Conservation (phyloP, 2,113 vertebrate genomes). For the Myocastor coypus region DNA sequence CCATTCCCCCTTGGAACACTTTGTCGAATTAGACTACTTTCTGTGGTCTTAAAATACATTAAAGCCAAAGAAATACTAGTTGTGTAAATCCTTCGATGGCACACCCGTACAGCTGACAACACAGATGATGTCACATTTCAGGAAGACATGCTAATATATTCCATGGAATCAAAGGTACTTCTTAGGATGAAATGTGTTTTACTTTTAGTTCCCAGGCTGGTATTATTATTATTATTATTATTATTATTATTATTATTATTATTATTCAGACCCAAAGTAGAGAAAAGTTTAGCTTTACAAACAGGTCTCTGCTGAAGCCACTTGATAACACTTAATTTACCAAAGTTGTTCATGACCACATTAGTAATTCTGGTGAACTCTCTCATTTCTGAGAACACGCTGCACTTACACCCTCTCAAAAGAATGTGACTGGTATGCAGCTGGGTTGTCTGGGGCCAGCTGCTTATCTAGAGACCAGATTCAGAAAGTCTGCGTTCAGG, state of each 20-base stretch:
- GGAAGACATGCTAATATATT: slow-evolving; percentile 78
- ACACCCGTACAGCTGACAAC: slow-evolving; percentile 79
- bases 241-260: too few relatives aligned
- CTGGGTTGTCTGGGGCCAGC: slow-evolving; percentile 85
- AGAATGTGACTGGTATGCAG: slow-evolving; percentile 84
- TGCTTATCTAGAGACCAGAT: slow-evolving; percentile 85
- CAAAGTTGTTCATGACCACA: slow-evolving; percentile 78
- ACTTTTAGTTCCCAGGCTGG: slow-evolving; percentile 66
- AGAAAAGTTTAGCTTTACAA: slow-evolving; percentile 76
- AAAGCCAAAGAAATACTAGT: slow-evolving; percentile 73
- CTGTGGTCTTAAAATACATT: slow-evolving; percentile 64
- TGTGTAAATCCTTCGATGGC: slow-evolving; percentile 74
- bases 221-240: too few relatives aligned
- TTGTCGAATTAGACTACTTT: slow-evolving; percentile 57
- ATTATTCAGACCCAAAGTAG: slow-evolving; percentile 67
- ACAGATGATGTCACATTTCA: slow-evolving; percentile 81
- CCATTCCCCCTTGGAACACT: slow-evolving; percentile 42
- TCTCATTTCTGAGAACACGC: slow-evolving; percentile 79
- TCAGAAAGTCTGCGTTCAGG: slow-evolving; percentile 82
- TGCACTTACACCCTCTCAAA: slow-evolving; percentile 84
- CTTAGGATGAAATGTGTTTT: slow-evolving; percentile 65
- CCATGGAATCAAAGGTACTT: slow-evolving; percentile 74
- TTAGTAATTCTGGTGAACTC: slow-evolving; percentile 83
- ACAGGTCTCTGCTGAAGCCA: slow-evolving; percentile 80
- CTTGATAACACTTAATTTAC: slow-evolving; percentile 83